Conservation (phyloP, 2,888 invertebrate species). For the Stratiomys singularior region DNA sequence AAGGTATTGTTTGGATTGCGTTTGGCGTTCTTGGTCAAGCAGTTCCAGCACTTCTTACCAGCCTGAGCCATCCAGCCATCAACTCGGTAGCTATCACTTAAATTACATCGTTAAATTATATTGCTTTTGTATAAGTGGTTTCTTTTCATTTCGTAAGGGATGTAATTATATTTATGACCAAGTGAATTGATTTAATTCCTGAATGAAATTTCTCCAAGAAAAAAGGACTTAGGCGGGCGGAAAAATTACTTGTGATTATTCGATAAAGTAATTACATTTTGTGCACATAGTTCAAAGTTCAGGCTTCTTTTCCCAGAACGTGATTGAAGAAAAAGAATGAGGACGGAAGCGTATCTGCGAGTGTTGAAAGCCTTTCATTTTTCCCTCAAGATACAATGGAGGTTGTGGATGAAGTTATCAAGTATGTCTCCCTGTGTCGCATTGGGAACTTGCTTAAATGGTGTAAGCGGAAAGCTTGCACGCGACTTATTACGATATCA, state of each 20-base stretch:
- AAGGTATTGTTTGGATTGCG: background rate
- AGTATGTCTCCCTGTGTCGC: too few species aligned
- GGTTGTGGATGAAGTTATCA: too few species aligned
- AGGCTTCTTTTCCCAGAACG: too few species aligned
- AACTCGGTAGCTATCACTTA: background rate
- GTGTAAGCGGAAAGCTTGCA: too few species aligned
- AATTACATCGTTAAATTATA: constrained; percentile 7
- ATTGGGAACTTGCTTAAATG: too few species aligned
- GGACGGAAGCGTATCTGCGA: too few species aligned
- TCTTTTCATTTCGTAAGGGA: background rate
- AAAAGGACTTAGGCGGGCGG: background rate
- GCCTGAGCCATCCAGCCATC: too few species aligned
- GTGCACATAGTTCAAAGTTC: too few species aligned
- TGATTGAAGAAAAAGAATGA: too few species aligned
- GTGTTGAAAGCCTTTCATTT: too few species aligned
- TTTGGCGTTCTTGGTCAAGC: background rate
- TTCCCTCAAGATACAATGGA: too few species aligned
- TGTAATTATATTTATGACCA: background rate
- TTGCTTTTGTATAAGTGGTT: constrained; percentile 3
- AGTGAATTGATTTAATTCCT: constrained; percentile 1
- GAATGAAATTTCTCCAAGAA: background rate
- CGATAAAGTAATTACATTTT: background rate
- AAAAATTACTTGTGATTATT: background rate
- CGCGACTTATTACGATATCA: too few species aligned
- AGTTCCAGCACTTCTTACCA: background rate